Base-by-base conservation (phyloP, 2,113 vertebrate species). In the Drymodes brunneopygia region DNA sequence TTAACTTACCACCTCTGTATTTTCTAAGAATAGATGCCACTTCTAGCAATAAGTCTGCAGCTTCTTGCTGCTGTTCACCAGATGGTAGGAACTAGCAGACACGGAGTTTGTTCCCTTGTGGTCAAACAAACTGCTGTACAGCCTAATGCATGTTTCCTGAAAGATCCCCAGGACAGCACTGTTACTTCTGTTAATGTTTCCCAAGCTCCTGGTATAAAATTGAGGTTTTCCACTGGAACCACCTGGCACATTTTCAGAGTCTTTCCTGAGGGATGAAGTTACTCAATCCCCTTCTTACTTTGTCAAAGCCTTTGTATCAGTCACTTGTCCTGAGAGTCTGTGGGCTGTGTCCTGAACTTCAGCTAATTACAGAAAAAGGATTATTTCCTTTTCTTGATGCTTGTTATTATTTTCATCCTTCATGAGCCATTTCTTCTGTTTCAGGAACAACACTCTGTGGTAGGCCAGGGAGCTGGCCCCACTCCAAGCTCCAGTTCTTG, bases 401-500 rank as follows among this genome's bases (percentile, higher is more conserved):
- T 91, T 96, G 86, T 94, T 96, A 77, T 93, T 88, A 88, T 94
- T 94, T 96, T 95, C 80, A 93, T 95, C 97, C 90, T 97, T 92
- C 91, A 97, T 6, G 3, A 96, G 54, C 61, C 56, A 75, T 94
- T 84, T 91, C 90, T 93, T 97, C 96, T 95, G 93, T 96, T 96
- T 83, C 92, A 98, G 98, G 98, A 98, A 97, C 98, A 98, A 95
- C 98, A 98, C 75, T 92, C 98, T 82, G 96, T 98, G 95, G 96
- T 97, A 89, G 93, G 97, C 95, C 98, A 98, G 95, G 97, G 91
- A 89, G 40, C 97, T 74, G 98, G 97, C 94, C 92, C 95, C 97
- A 97, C 97, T 91, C 98, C 97, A 95, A 97, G 78, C 86, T 95
- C 92, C 95, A 98, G 93, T 97, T 96, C 91, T 97, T 98, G 97